Evolutionary conservation across 2,113 vertebrate genomes (phyloP).

Genomic region (Progne subis): DNA sequence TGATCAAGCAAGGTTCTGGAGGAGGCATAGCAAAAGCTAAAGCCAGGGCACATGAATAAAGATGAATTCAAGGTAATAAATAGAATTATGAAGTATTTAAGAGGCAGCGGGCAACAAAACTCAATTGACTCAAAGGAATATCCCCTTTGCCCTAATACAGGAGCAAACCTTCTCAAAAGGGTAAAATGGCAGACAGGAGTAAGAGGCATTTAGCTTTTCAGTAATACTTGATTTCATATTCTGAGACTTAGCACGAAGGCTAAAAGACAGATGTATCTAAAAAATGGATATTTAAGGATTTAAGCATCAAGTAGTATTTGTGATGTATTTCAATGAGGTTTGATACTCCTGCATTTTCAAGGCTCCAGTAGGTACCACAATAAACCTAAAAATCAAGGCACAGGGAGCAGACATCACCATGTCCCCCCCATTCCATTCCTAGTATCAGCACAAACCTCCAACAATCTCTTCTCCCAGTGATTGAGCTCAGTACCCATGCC

Average conservation of each 20-base stretch:
- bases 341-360: background rate
- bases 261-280: background rate
- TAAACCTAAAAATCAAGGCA: background rate
- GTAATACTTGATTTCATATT: background rate
- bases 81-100: background rate
- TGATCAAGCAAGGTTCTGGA: background rate
- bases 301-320: background rate
- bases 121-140: background rate
- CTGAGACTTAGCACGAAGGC: background rate
- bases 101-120: background rate
- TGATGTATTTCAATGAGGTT: background rate
- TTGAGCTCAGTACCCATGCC: slow-evolving; percentile 95
- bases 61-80: background rate
- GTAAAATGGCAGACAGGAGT: background rate
- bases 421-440: background rate
- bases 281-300: background rate
- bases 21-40: background rate
- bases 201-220: background rate
- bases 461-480: slow-evolving; percentile 95
- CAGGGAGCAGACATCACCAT: background rate
- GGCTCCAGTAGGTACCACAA: background rate
- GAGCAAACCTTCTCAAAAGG: background rate
- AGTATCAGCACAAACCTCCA: slow-evolving; percentile 81
- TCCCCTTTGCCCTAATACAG: background rate
- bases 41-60: background rate